Percentiles rank a stretch among this genome's conserved stretches.
These are phyloP conservation scores for Orthosia gracilis DNA, from an alignment of 2,888 invertebrate species.

Conservation along the genomic window DNA sequence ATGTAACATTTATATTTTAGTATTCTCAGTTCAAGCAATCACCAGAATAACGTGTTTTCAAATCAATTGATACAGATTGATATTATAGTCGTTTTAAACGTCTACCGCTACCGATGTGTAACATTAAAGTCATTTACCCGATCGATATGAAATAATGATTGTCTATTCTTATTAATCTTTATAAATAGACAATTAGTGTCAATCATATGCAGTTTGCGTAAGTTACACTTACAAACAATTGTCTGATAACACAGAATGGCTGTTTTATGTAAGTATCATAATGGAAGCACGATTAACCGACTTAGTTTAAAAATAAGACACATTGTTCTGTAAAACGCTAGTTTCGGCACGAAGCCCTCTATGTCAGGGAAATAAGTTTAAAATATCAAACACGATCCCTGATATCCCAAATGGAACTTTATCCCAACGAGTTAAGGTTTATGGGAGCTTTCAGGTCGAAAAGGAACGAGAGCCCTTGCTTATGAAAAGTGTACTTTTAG, in stretches of 20 bases:
- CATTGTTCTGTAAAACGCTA: conserved; percentile 87
- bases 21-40: conserved; percentile 44
- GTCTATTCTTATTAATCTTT: conserved; percentile 59
- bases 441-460: conserved; percentile 52
- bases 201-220: conserved; percentile 56
- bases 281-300: conserved; percentile 79
- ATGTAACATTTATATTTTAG: conserved; percentile 42
- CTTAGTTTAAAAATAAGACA: conserved; percentile 86
- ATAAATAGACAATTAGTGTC: conserved; percentile 66
- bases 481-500: conserved; percentile 77
- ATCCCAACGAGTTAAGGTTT: conserved; percentile 51
- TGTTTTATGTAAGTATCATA: conserved; percentile 74
- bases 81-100: conserved; percentile 52
- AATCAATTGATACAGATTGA: conserved; percentile 53
- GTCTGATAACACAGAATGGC: conserved; percentile 66
- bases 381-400: conserved; percentile 75
- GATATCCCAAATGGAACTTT: conserved; percentile 52
- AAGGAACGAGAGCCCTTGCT: conserved; percentile 59
- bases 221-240: conserved; percentile 62
- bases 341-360: conserved; percentile 89
- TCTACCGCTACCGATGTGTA: conserved; percentile 60
- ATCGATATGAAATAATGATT: conserved; percentile 51
- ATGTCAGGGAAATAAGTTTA: conserved; percentile 81
- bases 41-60: conserved; percentile 53
- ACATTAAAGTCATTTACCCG: conserved; percentile 61